Evolutionary conservation across 2,113 vertebrate genomes (phyloP).

Genomic region (Anolis carolinensis): DNA sequence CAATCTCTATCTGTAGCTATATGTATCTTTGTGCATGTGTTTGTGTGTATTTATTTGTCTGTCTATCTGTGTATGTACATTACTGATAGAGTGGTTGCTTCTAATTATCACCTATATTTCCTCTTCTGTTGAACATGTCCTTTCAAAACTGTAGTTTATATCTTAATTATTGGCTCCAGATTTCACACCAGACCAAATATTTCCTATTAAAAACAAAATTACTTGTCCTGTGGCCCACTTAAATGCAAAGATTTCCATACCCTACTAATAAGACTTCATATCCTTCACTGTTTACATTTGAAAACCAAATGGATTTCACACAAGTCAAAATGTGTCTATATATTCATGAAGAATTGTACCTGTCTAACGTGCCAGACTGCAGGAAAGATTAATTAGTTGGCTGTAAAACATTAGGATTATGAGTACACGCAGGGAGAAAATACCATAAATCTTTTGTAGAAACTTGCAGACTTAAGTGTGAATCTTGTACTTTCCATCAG

Average conservation of each 20-base stretch:
- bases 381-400: conserved; percentile 10
- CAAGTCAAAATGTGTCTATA: background rate
- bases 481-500: background rate
- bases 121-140: conserved; percentile 32
- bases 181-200: conserved; percentile 19
- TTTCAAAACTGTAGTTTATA: conserved; percentile 22
- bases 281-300: background rate
- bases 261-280: background rate
- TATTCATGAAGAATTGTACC: conserved; percentile 36
- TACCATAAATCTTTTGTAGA: background rate
- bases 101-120: conserved; percentile 37
- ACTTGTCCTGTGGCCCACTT: background rate
- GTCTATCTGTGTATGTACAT: background rate
- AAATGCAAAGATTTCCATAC: conserved; percentile 10
- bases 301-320: conserved; percentile 10
- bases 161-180: background rate
- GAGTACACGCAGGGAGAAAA: background rate
- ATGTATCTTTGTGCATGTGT: conserved; percentile 17
- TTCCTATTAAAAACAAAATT: background rate
- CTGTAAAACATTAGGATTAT: background rate
- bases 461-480: background rate
- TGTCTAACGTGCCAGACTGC: conserved; percentile 13
- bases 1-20: no score
- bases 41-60: no score
- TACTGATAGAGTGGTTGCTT: background rate